Evolutionary conservation across 2,113 vertebrate species (phyloP).

Genomic region (Proterorhinus semilunaris): DNA sequence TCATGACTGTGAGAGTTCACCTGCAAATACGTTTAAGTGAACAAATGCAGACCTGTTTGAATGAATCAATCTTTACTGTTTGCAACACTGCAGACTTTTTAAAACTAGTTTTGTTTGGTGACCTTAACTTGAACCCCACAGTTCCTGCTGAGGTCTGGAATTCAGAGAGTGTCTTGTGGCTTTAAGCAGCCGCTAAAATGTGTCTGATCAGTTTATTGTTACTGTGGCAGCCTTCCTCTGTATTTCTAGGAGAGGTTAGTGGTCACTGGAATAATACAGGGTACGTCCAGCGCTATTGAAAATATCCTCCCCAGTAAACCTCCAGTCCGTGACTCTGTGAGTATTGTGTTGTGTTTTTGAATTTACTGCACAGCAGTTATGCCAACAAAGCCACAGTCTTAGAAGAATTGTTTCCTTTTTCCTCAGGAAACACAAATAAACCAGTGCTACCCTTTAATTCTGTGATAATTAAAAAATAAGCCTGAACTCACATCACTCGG

Average conservation of each 20-base stretch:
- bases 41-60: not conserved
- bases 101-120: not conserved
- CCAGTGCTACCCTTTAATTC: conserved; percentile 67
- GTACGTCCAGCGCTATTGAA: conserved; percentile 48
- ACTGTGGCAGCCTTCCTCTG: conserved; percentile 24
- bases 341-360: conserved; percentile 65
- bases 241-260: conserved; percentile 38
- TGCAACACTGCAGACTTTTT: not conserved
- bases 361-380: conserved; percentile 65
- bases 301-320: conserved; percentile 58
- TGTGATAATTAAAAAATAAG: conserved; percentile 75
- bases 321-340: conserved; percentile 46
- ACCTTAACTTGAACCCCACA: not conserved
- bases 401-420: conserved; percentile 66
- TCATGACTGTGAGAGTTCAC: not conserved
- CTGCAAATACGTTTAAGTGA: not conserved
- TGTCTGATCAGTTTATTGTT: conserved; percentile 45
- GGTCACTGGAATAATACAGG: conserved; percentile 59
- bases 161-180: not conserved
- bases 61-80: not conserved
- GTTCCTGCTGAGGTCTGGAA: not conserved
- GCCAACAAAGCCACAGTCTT: conserved; percentile 59
- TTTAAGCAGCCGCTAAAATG: conserved; percentile 1
- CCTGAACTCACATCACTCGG: conserved; percentile 49
- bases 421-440: conserved; percentile 73